Conservation (phyloP, 2,113 vertebrate genomes). For the Electrona antarctica region DNA sequence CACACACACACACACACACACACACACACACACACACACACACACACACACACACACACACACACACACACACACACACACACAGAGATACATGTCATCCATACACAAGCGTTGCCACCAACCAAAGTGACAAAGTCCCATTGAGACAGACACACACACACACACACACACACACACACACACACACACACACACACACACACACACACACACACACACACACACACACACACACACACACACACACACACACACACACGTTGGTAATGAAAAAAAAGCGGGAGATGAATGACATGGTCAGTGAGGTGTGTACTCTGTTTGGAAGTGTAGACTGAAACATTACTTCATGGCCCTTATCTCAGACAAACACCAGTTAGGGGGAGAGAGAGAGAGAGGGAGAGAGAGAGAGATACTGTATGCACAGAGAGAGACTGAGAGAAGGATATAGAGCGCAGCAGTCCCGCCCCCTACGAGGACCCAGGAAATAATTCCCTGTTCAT, state of each 20-base stretch:
- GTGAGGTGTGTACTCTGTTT: slow-evolving; percentile 35
- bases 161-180: background rate
- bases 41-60: slow-evolving; percentile 11
- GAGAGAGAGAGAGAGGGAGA: too few species aligned
- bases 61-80: slow-evolving; percentile 25
- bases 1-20: too few species aligned
- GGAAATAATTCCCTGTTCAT: too few species aligned
- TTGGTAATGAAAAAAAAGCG: slow-evolving; percentile 8
- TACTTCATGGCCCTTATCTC: slow-evolving; percentile 60
- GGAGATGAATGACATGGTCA: slow-evolving; percentile 52
- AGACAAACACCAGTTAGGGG: slow-evolving; percentile 42
- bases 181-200: background rate
- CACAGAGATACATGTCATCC: background rate
- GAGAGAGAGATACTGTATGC: too few species aligned
- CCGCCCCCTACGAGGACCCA: too few species aligned
- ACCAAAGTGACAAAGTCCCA: too few species aligned
- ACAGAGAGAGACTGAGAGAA: too few species aligned
- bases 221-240: slow-evolving; percentile 23
- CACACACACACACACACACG: slow-evolving; percentile 11
- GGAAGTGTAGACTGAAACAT: slow-evolving; percentile 40
- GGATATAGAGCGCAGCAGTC: too few species aligned
- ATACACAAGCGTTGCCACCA: slow-evolving; percentile 12
- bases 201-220: slow-evolving; percentile 16
- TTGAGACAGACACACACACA: too few species aligned
- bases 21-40: too few species aligned